phyloP scores from a whole-genome alignment of 1,140 invertebrate genomes.

The Pseudachorutes palmiensis region DNA sequence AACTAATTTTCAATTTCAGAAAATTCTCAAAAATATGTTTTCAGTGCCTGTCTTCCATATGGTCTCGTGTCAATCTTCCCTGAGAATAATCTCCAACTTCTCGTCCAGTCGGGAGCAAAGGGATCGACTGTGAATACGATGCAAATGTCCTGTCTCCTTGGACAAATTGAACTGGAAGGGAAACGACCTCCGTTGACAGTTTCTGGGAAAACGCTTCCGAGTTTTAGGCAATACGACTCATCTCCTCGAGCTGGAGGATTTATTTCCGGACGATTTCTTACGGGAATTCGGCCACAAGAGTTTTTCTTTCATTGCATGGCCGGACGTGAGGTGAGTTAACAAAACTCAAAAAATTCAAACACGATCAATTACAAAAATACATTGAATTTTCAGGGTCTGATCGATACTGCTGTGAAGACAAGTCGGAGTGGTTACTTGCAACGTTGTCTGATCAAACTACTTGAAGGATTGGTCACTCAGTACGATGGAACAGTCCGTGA shows the following conservation, averaged over 20 bases:
- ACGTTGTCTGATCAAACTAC: constrained; percentile 93
- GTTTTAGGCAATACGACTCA: constrained; percentile 83
- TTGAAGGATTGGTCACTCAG: constrained; percentile 82
- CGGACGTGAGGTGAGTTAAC: constrained; percentile 68
- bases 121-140: constrained; percentile 92
- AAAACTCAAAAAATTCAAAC: background rate
- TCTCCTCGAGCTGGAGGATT: constrained; percentile 91
- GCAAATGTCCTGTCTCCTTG: constrained; percentile 93
- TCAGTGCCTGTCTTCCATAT: constrained; percentile 61
- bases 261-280: constrained; percentile 91
- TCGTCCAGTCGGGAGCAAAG: constrained; percentile 97
- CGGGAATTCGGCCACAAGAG: constrained; percentile 92
- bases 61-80: constrained; percentile 83
- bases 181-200: constrained; percentile 91
- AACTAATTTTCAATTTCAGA: background rate
- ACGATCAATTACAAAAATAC: background rate
- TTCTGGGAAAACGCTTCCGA: constrained; percentile 83
- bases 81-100: constrained; percentile 89
- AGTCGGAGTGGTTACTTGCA: constrained; percentile 96
- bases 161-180: constrained; percentile 97
- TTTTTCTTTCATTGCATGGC: constrained; percentile 99
- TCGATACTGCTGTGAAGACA: constrained; percentile 73
- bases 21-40: background rate
- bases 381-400: constrained; percentile 49
- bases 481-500: constrained; percentile 95